Percentiles rank a stretch among this genome's conserved stretches.
Conservation (phyloP, 2,888 invertebrate genomes). For the Hemicrepidius hirtus region DNA sequence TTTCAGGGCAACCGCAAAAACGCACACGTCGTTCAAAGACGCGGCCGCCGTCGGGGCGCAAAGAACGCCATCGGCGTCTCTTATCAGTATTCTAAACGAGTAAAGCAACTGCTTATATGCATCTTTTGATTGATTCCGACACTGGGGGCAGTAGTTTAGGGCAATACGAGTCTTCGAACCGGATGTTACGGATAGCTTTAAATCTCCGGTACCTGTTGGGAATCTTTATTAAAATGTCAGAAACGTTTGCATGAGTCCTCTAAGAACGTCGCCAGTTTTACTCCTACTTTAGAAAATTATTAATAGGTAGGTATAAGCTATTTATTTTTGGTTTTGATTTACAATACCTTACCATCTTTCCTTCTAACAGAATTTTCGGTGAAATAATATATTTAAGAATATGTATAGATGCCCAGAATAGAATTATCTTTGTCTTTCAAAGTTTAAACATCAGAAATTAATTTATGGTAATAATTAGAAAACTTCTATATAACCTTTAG, state of each 20-base stretch:
- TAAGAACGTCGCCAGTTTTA: not conserved
- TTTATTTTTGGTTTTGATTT: no score
- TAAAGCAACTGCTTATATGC: slow-evolving; percentile 47
- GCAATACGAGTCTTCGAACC: slow-evolving; percentile 32
- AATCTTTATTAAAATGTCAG: slow-evolving; percentile 48
- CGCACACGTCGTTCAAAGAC: slow-evolving; percentile 31
- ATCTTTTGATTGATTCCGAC: slow-evolving; percentile 49
- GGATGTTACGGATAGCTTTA: slow-evolving; percentile 44
- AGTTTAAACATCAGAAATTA: no score
- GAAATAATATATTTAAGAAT: no score
- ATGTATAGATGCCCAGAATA: no score
- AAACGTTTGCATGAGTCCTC: slow-evolving; percentile 31
- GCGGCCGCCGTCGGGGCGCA: slow-evolving; percentile 1
- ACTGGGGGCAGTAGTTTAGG: slow-evolving; percentile 42
- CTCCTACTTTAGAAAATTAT: not conserved
- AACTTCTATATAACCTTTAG: no score
- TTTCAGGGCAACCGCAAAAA: slow-evolving; percentile 33
- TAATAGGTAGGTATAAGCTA: no score
- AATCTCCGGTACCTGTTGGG: slow-evolving; percentile 44
- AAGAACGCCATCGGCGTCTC: slow-evolving; percentile 21
- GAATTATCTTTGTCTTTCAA: no score
- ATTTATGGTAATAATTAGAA: no score
- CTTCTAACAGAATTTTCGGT: no score
- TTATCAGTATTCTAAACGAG: slow-evolving; percentile 47
- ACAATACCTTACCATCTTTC: no score